Conservation (phyloP, 2,113 vertebrate species). For the Heptranchias perlo region DNA sequence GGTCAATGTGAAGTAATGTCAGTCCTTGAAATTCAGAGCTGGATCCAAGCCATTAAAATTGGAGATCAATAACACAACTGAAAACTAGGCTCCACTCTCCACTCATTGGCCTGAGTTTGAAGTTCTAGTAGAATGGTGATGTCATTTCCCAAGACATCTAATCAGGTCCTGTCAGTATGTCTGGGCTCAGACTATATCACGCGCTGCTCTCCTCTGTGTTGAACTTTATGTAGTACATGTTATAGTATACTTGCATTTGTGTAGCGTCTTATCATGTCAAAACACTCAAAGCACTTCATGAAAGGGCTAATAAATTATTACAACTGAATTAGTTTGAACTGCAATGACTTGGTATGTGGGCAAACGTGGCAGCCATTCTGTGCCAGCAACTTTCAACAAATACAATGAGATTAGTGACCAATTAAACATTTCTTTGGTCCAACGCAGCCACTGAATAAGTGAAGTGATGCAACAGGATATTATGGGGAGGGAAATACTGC, state of each 20-base stretch:
- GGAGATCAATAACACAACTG: neutral
- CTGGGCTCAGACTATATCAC: neutral
- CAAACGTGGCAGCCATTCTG: neutral
- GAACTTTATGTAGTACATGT: neutral
- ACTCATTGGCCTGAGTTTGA: neutral
- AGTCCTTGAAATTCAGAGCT: neutral
- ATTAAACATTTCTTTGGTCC: neutral
- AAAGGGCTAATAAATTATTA: neutral
- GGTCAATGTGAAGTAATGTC: neutral
- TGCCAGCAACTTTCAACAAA: neutral
- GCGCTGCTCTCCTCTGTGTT: neutral
- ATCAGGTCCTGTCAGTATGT: neutral
- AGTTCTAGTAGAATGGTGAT: too few relatives aligned
- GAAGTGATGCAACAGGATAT: neutral
- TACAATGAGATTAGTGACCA: neutral
- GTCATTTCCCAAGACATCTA: neutral
- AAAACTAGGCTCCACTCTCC: neutral
- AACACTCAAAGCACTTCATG: neutral
- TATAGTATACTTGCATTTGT: neutral
- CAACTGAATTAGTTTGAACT: neutral
- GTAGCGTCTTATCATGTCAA: neutral
- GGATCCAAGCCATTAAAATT: neutral
- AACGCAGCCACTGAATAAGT: neutral
- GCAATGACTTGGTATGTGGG: neutral
- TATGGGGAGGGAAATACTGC: neutral